Evolutionary conservation across 2,888 invertebrate genomes (phyloP), one percentile per base, ranked within the genome.

Genomic region (Alloplasta piceator): DNA sequence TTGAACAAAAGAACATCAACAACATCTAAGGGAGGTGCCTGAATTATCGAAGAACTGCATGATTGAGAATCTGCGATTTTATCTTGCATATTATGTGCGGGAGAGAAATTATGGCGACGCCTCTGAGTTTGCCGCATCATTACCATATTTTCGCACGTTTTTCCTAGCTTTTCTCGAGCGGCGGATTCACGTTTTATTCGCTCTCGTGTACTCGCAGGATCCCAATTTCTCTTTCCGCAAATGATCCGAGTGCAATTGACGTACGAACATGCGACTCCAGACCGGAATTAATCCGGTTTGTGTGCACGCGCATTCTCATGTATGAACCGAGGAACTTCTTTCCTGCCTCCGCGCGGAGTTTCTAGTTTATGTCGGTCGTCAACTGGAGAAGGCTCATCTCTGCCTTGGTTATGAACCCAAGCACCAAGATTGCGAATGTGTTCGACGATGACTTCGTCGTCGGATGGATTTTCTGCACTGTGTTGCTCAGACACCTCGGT

Each of bases 361-460:
- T 26, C 10, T 14, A 39, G 70, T 64, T 66, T 78, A 70, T 70
- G 76, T 70, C 63, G 70, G 61, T 71, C 76, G 68, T 77, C 70
- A 77, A 63, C 61, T 52, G 61, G 71, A 50, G 64, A 71, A 46
- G 12, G 39, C 72, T 48, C 52, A 14, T 52, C 52, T 50, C 7
- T 9, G 61, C 39, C 56, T 76, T 58, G 70, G 68, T 75, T 71
- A 55, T 68, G 41, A 10, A 12, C 9, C 14, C 9, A 5, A 12
- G 6, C 16, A 50, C 12, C 50, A 39, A 7, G 52, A 52, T 39
- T 6, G 39, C 16, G 43, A 38, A 10, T 46, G 9, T n/a, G 48
- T 74, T 56, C n/a, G n/a, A 48, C 6, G 7, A 10, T 38, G 48
- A 56, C 38, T 43, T 14, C 38, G 38, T 6, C 6, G 38, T 52